Conservation (phyloP, 1,140 invertebrate genomes). For the Oncopodura yosiiana region DNA sequence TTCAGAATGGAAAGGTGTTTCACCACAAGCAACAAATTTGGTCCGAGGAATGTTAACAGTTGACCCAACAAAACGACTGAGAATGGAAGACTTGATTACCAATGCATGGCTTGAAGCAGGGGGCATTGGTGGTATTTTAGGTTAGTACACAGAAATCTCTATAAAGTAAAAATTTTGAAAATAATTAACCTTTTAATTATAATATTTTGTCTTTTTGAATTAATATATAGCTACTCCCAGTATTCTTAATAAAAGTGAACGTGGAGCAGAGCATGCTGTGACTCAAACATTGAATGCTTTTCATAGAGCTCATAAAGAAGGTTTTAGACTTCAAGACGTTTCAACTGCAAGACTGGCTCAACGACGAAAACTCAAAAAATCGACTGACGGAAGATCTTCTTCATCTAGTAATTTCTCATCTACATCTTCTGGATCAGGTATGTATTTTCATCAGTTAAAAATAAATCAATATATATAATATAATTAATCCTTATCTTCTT, state of each 20-base stretch:
- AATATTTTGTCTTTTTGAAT: background rate
- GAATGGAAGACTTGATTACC: conserved; percentile 52
- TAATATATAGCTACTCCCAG: conserved; percentile 32
- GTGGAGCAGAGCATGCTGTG: conserved; percentile 34
- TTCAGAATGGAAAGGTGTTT: conserved; percentile 61
- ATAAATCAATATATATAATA: background rate
- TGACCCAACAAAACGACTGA: conserved; percentile 61
- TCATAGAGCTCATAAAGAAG: conserved; percentile 56
- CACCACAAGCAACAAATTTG: conserved; percentile 56
- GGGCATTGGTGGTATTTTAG: conserved; percentile 32
- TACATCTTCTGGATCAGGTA: conserved; percentile 38
- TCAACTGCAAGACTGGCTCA: conserved; percentile 60
- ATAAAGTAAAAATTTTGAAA: too few species aligned
- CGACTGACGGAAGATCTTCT: conserved; percentile 42
- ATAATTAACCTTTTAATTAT: background rate
- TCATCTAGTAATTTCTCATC: conserved; percentile 45
- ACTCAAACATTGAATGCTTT: conserved; percentile 54
- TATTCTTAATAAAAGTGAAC: conserved; percentile 33
- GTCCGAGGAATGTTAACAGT: conserved; percentile 58
- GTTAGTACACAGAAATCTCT: too few species aligned
- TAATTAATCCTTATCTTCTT: background rate
- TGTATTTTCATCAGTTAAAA: background rate
- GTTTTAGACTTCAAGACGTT: conserved; percentile 59
- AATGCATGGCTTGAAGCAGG: conserved; percentile 50
- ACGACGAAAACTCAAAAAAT: conserved; percentile 55